Conservation (phyloP, 2,113 vertebrate genomes). For the Phasianus colchicus region DNA sequence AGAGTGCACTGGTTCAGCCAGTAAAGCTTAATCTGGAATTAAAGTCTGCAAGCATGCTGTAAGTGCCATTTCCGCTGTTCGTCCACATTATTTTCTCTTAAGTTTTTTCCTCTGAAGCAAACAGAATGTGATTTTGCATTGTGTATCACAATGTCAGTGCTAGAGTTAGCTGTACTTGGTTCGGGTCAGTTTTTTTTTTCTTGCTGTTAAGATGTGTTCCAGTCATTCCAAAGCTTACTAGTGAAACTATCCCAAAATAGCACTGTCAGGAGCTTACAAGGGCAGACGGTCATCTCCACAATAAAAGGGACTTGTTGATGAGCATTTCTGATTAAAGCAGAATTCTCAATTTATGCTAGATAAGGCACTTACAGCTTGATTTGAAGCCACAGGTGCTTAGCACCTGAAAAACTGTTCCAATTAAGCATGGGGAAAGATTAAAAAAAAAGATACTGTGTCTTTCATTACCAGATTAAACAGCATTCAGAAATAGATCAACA, state of each 20-base stretch:
- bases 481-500: constrained; percentile 58
- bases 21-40: constrained; percentile 62
- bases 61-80: constrained; percentile 5
- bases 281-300: constrained; percentile 39
- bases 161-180: constrained; percentile 2
- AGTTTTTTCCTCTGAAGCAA: constrained; percentile 17
- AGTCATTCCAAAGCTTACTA: constrained; percentile 50
- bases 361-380: background rate
- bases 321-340: background rate
- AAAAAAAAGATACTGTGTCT: background rate
- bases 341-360: background rate
- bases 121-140: background rate
- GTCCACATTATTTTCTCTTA: background rate
- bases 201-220: constrained; percentile 43
- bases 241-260: constrained; percentile 67
- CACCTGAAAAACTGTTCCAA: constrained; percentile 3
- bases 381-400: constrained; percentile 4
- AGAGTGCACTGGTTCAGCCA: constrained; percentile 2
- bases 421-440: background rate
- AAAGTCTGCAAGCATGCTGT: background rate
- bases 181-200: background rate
- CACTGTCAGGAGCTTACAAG: constrained; percentile 47
- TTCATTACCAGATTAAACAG: constrained; percentile 50
- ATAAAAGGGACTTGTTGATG: background rate
- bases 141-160: background rate